A percentile compares a stretch with the other conserved stretches of the same genome.
Conservation (phyloP, 2,797 vertebrate genomes). For the Alosa sapidissima region DNA sequence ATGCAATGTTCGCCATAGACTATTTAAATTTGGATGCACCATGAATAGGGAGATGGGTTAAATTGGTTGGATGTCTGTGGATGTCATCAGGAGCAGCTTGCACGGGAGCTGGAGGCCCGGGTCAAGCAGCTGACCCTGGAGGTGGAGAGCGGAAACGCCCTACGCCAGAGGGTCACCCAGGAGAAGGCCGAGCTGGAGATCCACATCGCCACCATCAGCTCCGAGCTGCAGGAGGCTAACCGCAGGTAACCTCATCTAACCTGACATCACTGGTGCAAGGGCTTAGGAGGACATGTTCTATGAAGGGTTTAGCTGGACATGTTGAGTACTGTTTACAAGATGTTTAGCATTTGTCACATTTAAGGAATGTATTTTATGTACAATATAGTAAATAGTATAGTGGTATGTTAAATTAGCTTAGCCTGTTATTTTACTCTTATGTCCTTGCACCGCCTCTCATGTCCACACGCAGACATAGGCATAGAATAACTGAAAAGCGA, state of each 20-base stretch:
- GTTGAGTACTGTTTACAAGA: not conserved
- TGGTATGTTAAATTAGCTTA: too few relatives aligned
- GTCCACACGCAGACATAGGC: not conserved
- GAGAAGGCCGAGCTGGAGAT: slow-evolving; percentile 87
- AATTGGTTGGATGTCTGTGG: slow-evolving; percentile 43
- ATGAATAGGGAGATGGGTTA: not conserved
- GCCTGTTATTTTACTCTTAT: not conserved
- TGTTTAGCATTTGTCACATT: too few relatives aligned
- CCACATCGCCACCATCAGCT: slow-evolving; percentile 66
- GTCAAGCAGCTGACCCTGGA: slow-evolving; percentile 87
- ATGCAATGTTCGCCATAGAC: not conserved
- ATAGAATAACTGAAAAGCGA: not conserved
- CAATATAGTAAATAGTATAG: too few relatives aligned
- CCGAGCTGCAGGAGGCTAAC: slow-evolving; percentile 83
- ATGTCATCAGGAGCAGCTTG: slow-evolving; percentile 76
- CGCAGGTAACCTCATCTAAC: slow-evolving; percentile 54
- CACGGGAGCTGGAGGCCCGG: slow-evolving; percentile 81
- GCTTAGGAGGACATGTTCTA: too few relatives aligned
- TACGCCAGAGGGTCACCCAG: slow-evolving; percentile 82
- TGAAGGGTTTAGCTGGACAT: not conserved
- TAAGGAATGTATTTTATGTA: not conserved
- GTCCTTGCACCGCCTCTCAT: not conserved
- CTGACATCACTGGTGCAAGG: not conserved
- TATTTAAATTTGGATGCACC: not conserved
- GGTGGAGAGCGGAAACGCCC: slow-evolving; percentile 80